Percentiles rank a stretch among this genome's conserved stretches.
These are phyloP conservation scores for Diarsia mendica DNA, from an alignment of 2,888 invertebrate species.

Conservation along the genomic window DNA sequence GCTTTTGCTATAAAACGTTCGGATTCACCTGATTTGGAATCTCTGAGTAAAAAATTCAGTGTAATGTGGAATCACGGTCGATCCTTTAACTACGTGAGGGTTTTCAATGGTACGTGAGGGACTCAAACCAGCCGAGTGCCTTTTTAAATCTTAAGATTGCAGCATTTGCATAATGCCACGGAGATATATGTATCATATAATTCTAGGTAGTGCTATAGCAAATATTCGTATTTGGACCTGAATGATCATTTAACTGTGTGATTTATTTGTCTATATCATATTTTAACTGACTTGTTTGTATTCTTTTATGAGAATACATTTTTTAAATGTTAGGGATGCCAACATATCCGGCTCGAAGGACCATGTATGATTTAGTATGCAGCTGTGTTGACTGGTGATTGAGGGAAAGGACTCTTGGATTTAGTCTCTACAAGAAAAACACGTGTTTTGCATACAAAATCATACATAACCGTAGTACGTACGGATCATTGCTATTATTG, in stretches of 20 bases:
- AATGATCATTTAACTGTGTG: not conserved
- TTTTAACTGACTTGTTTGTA: not conserved
- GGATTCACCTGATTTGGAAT: slow-evolving; percentile 8
- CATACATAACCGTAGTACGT: too few relatives aligned
- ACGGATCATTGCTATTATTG: not conserved
- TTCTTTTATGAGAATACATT: not conserved
- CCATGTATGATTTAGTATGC: too few relatives aligned
- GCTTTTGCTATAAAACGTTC: not conserved
- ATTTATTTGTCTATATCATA: not conserved
- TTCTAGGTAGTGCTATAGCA: not conserved
- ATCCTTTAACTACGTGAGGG: slow-evolving; percentile 43
- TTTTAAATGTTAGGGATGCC: not conserved
- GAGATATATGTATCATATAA: not conserved
- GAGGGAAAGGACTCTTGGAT: too few relatives aligned
- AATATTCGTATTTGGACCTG: not conserved
- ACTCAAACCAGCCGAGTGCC: slow-evolving; percentile 4
- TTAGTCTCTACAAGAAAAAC: too few relatives aligned
- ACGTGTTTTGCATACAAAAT: too few relatives aligned
- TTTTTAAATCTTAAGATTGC: slow-evolving; percentile 34
- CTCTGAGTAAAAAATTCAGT: slow-evolving; percentile 6
- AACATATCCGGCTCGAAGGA: too few relatives aligned
- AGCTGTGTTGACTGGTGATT: too few relatives aligned
- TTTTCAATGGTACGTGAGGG: slow-evolving; percentile 37
- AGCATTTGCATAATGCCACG: slow-evolving; percentile 19
- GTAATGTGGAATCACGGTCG: slow-evolving; percentile 38